Evolutionary conservation across 2,888 invertebrate species (phyloP).

Genomic region (Cecidostiba fungosa): DNA sequence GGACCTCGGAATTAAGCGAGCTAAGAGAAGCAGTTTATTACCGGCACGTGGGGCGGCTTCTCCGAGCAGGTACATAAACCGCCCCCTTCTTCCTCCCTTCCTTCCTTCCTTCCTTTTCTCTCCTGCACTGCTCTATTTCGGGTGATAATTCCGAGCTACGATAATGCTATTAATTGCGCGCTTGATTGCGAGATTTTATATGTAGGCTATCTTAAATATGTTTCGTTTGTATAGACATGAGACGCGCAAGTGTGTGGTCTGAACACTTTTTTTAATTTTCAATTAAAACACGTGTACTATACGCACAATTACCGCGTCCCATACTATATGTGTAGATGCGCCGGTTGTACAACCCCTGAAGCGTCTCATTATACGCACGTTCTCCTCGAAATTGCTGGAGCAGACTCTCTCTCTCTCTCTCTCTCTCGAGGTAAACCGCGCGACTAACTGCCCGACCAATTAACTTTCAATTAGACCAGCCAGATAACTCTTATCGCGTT

Average conservation of each 20-base stretch:
- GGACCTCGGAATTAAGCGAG: conserved; percentile 63
- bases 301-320: neutral
- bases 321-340: neutral
- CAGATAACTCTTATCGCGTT: conserved; percentile 80
- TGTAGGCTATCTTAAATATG: no score
- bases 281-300: neutral
- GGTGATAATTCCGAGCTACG: conserved; percentile 3
- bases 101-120: no score
- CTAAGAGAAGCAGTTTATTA: conserved; percentile 76
- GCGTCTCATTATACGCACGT: conserved; percentile 6
- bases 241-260: no score
- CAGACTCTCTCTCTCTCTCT: conserved; percentile 66
- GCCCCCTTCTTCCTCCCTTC: conserved; percentile 4
- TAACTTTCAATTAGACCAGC: conserved; percentile 79
- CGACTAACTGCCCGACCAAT: conserved; percentile 78
- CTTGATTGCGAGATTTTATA: no score
- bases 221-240: no score
- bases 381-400: conserved; percentile 30
- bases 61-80: conserved; percentile 61
- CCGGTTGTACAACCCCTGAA: no score
- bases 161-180: conserved; percentile 23
- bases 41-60: conserved; percentile 74
- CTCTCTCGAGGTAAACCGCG: conserved; percentile 57
- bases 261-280: neutral
- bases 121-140: neutral